Evolutionary conservation across 2,113 vertebrate species (phyloP).

Genomic region (Propithecus coquereli): DNA sequence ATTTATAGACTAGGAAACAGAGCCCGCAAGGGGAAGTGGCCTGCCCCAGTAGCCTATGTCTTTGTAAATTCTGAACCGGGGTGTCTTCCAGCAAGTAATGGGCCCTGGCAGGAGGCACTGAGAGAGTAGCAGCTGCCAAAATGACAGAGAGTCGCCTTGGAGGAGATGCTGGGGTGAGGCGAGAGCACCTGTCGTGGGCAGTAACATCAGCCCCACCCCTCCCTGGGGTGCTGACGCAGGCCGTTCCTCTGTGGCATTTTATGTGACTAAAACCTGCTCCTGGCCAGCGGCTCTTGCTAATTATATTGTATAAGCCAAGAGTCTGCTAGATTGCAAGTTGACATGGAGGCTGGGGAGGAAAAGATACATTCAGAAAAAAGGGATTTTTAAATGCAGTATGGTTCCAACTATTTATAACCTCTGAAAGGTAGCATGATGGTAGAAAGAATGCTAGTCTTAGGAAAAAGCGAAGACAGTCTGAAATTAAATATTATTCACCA

Average conservation of each 20-base stretch:
- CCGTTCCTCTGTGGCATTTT: neutral
- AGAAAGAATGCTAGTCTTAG: neutral
- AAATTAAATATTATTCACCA: neutral
- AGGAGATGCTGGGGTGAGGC: neutral
- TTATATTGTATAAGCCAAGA: neutral
- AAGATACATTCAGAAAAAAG: neutral
- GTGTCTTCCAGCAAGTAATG: neutral
- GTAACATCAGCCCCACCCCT: neutral
- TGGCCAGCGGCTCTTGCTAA: neutral
- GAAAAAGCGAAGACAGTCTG: slow-evolving; percentile 27
- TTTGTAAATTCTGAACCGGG: neutral
- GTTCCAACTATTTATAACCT: neutral
- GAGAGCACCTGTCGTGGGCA: neutral
- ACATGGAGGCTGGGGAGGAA: neutral
- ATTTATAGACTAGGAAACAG: neutral
- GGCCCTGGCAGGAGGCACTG: neutral
- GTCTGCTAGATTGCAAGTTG: neutral
- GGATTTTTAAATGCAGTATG: neutral
- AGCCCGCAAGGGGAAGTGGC: neutral
- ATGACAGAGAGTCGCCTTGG: neutral
- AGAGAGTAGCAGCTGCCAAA: neutral
- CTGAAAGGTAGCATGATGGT: neutral
- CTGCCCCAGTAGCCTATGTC: neutral
- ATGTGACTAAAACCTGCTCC: neutral
- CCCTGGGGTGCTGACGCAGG: neutral